These are phyloP conservation scores for Colletes latitarsis DNA, from an alignment of 1,140 invertebrate species.

Conservation along the genomic window DNA sequence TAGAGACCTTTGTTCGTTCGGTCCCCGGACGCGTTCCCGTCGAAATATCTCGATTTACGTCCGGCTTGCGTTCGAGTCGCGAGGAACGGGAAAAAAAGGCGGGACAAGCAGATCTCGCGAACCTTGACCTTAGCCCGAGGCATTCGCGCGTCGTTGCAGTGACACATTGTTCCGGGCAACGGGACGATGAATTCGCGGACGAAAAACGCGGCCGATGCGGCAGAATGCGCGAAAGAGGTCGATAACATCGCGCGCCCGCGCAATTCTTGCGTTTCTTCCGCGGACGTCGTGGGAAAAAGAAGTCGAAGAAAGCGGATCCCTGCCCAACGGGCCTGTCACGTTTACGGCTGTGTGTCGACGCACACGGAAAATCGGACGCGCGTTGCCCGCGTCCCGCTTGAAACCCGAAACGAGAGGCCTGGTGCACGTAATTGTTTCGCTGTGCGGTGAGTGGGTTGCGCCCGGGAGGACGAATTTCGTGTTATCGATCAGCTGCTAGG, in stretches of 20 bases:
- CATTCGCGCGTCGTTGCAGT: background rate
- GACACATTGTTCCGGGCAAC: background rate
- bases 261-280: conserved; percentile 53
- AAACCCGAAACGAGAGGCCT: no score
- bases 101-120: conserved; percentile 3
- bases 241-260: conserved; percentile 73
- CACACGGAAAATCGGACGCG: background rate
- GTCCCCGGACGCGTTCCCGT: no score
- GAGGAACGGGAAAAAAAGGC: background rate
- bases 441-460: conserved; percentile 6
- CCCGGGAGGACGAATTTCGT: conserved; percentile 36
- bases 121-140: conserved; percentile 37
- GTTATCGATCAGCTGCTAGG: conserved; percentile 47
- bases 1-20: no score
- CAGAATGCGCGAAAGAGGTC: conserved; percentile 59
- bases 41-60: background rate
- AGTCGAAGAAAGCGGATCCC: conserved; percentile 12
- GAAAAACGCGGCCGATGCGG: conserved; percentile 9
- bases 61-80: background rate
- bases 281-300: background rate
- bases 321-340: background rate
- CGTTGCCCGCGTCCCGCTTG: background rate
- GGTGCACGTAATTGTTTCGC: background rate
- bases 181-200: background rate
- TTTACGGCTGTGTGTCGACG: background rate